These are phyloP conservation scores for Cryptotermes secundus DNA, from an alignment of 1,140 invertebrate genomes.

Conservation along the genomic window DNA sequence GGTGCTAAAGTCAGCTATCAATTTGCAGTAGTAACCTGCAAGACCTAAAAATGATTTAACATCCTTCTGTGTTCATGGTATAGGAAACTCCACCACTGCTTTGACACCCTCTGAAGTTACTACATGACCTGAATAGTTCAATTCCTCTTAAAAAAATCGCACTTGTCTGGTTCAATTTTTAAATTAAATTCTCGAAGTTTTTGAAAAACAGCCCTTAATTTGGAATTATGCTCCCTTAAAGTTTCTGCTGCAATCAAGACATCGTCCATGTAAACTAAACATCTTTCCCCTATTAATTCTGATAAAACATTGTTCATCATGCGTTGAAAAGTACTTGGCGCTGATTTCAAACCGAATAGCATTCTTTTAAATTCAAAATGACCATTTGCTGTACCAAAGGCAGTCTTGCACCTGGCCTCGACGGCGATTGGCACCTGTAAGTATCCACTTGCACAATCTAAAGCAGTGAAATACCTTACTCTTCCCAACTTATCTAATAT, in stretches of 20 bases:
- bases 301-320: constrained; percentile 39
- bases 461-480: constrained; percentile 41
- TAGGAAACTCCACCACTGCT: constrained; percentile 39
- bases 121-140: constrained; percentile 41
- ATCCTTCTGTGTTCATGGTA: constrained; percentile 35
- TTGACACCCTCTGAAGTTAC: constrained; percentile 38
- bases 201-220: background rate
- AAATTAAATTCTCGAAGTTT: constrained; percentile 34
- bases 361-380: constrained; percentile 45
- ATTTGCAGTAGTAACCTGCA: constrained; percentile 36
- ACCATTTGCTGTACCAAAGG: constrained; percentile 45
- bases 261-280: constrained; percentile 32
- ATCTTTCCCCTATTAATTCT: constrained; percentile 29
- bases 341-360: constrained; percentile 45
- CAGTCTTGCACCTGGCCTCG: constrained; percentile 49
- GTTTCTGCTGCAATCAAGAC: constrained; percentile 8
- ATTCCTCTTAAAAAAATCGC: constrained; percentile 41
- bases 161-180: constrained; percentile 43
- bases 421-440: constrained; percentile 35
- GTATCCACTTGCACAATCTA: constrained; percentile 47
- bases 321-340: constrained; percentile 43
- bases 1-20: constrained; percentile 22
- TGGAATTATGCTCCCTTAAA: background rate
- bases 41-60: constrained; percentile 41
- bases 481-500: constrained; percentile 43